These are phyloP conservation scores for Ooceraea biroi DNA, from an alignment of 1,140 invertebrate genomes.

Conservation along the genomic window DNA sequence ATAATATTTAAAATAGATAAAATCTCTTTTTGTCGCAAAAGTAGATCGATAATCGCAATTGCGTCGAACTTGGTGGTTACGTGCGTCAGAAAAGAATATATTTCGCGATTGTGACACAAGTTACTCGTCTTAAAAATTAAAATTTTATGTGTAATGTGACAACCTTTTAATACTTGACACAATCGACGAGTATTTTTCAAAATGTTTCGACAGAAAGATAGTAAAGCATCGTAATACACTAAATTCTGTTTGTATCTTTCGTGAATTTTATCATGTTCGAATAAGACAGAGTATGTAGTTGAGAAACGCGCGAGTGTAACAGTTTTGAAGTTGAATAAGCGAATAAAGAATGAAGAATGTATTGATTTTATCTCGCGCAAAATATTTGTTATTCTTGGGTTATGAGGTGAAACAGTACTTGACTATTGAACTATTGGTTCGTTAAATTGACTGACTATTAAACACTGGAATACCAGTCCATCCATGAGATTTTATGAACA, in stretches of 20 bases:
- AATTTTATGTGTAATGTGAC: constrained; percentile 4
- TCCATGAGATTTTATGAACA: constrained; percentile 6
- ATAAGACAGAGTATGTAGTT: background rate
- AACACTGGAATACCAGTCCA: too few relatives aligned
- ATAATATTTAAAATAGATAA: too few relatives aligned
- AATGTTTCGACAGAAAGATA: background rate
- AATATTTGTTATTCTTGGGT: constrained; percentile 14
- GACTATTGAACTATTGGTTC: too few relatives aligned
- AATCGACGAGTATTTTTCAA: too few relatives aligned
- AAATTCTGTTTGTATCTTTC: background rate
- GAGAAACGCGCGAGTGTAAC: background rate
- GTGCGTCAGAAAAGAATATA: background rate
- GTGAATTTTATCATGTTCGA: constrained; percentile 7
- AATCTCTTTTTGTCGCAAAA: too few relatives aligned
- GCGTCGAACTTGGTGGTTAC: background rate
- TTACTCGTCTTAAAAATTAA: background rate
- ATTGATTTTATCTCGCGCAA: constrained; percentile 16
- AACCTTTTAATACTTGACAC: too few relatives aligned
- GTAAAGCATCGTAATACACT: background rate
- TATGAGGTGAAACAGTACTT: background rate
- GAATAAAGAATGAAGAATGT: constrained; percentile 15
- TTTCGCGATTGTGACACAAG: background rate
- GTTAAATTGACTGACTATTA: too few relatives aligned
- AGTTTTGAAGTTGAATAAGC: constrained; percentile 26
- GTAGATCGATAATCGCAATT: background rate